A percentile compares a stretch with the other conserved stretches of the same genome.
phyloP scores from a whole-genome alignment of 2,113 vertebrate species.

The Thalassarche chlororhynchos region DNA sequence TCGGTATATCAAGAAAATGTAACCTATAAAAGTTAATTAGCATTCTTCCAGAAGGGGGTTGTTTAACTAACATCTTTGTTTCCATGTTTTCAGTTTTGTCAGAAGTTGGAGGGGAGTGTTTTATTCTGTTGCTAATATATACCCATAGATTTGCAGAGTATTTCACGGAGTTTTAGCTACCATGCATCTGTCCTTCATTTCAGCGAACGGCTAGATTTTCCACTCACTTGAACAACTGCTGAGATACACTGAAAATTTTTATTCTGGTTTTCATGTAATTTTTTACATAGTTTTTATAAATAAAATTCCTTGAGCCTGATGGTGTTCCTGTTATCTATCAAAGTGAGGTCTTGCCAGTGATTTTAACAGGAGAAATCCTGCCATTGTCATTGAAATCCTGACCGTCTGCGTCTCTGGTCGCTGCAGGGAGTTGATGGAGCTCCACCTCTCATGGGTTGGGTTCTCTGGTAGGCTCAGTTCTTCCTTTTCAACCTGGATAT shows the following conservation, averaged over 20 bases:
- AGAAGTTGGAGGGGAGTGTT: constrained; percentile 45
- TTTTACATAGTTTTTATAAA: neutral
- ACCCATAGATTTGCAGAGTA: constrained; percentile 42
- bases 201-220: neutral
- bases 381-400: neutral
- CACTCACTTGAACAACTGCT: neutral
- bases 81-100: constrained; percentile 59
- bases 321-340: neutral
- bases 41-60: constrained; percentile 60
- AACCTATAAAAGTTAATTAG: constrained; percentile 69
- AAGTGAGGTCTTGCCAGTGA: neutral
- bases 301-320: neutral
- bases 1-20: constrained; percentile 60
- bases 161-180: neutral
- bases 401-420: rapidly evolving
- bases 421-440: neutral
- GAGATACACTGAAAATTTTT: neutral
- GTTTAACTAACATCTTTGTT: constrained; percentile 60
- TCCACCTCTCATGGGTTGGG: neutral
- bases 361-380: neutral
- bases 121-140: constrained; percentile 53
- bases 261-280: neutral
- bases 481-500: neutral
- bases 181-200: constrained; percentile 10
- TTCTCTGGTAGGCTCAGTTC: neutral